Percentiles rank a stretch among this genome's conserved stretches.
Conservation (phyloP, 2,888 invertebrate species). For the Epinotia ramella region DNA sequence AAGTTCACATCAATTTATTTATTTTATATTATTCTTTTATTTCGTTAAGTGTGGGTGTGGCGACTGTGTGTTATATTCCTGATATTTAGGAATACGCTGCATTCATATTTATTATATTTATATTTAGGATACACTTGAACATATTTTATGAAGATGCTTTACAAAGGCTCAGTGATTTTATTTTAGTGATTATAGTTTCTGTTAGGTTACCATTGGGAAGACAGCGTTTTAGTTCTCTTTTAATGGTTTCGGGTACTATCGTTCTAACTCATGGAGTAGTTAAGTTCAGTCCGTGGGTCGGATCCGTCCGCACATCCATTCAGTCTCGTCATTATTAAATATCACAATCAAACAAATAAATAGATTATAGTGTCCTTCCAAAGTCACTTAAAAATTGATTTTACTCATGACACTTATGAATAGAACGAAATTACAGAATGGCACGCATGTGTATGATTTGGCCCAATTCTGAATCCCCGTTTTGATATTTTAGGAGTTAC, state of each 20-base stretch:
- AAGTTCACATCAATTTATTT: conserved; percentile 78
- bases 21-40: conserved; percentile 62
- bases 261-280: conserved; percentile 41
- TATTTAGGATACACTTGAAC: conserved; percentile 77
- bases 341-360: conserved; percentile 11
- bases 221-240: conserved; percentile 77
- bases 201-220: conserved; percentile 68
- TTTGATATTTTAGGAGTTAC: conserved; percentile 38
- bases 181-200: conserved; percentile 59
- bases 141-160: conserved; percentile 74
- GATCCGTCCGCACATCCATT: background rate
- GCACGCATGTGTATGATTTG: conserved; percentile 16
- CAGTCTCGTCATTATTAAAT: background rate
- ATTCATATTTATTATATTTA: conserved; percentile 84
- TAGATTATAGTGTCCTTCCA: background rate
- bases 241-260: conserved; percentile 58
- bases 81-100: conserved; percentile 85
- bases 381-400: background rate
- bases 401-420: conserved; percentile 1
- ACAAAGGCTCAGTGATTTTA: conserved; percentile 82
- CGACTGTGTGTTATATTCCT: conserved; percentile 83
- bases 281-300: conserved; percentile 43
- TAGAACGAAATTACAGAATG: conserved; percentile 2
- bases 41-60: conserved; percentile 83
- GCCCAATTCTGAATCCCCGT: conserved; percentile 30